Evolutionary conservation across 2,113 vertebrate genomes (phyloP).

Genomic region (Thermophis baileyi): DNA sequence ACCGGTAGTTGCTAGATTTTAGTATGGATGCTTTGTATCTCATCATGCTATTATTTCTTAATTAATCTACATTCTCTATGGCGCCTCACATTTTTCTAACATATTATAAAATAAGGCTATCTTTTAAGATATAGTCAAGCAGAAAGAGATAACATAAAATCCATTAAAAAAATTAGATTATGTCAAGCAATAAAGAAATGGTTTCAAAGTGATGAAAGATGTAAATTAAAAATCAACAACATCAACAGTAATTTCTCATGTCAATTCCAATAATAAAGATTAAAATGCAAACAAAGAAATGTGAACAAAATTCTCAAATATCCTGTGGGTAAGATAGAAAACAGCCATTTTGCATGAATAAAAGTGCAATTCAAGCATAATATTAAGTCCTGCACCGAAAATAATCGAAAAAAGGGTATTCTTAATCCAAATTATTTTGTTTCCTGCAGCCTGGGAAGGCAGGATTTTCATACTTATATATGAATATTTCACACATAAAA

Average conservation of each 20-base stretch:
- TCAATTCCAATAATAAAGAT: neutral
- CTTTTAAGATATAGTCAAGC: neutral
- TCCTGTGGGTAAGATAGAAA: neutral
- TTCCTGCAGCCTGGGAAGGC: neutral
- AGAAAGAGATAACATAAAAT: neutral
- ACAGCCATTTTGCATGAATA: neutral
- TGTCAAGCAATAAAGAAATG: neutral
- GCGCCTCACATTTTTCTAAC: neutral
- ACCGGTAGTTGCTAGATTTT: neutral
- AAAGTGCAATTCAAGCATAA: neutral
- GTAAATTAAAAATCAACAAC: neutral
- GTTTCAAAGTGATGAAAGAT: neutral
- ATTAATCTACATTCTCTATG: neutral
- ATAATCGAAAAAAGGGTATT: neutral
- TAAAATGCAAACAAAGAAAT: neutral
- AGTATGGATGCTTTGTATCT: neutral
- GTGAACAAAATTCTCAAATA: neutral
- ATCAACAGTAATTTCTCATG: neutral
- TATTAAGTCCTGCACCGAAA: neutral
- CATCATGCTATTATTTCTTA: neutral
- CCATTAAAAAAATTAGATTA: neutral
- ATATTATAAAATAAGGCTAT: neutral
- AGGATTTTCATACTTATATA: neutral
- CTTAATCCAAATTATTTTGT: neutral
- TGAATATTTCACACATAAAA: neutral